phyloP scores from a whole-genome alignment of 2,113 vertebrate species.

The Pristiophorus japonicus region DNA sequence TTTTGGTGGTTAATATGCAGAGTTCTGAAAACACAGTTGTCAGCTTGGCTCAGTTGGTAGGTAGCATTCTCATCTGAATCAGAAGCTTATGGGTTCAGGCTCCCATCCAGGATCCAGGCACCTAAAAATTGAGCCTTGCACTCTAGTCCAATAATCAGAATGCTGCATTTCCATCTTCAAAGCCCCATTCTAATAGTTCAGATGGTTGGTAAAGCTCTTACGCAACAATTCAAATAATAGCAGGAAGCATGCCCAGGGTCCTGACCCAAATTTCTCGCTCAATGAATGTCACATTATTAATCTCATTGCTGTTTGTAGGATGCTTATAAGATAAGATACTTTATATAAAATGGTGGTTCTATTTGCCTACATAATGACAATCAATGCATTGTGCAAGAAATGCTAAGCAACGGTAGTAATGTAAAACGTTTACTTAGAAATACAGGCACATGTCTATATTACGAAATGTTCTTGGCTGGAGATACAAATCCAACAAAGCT shows the following conservation, averaged over 20 bases:
- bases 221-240: background rate
- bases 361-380: too few species aligned
- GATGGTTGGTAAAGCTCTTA: background rate
- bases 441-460: background rate
- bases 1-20: too few species aligned
- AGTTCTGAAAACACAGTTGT: too few species aligned
- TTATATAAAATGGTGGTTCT: too few species aligned
- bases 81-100: too few species aligned
- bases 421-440: background rate
- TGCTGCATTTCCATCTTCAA: too few species aligned
- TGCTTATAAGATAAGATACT: too few species aligned
- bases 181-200: background rate
- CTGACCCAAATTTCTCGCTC: background rate
- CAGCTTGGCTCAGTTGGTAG: too few species aligned
- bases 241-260: background rate
- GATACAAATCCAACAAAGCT: background rate
- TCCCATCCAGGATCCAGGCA: too few species aligned
- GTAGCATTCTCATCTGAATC: too few species aligned
- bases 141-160: too few species aligned
- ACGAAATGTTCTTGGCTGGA: background rate
- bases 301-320: background rate
- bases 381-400: background rate
- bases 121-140: too few species aligned
- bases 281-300: background rate
- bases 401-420: background rate